Conservation (phyloP, 2,888 invertebrate species). For the Lasiommata megera region DNA sequence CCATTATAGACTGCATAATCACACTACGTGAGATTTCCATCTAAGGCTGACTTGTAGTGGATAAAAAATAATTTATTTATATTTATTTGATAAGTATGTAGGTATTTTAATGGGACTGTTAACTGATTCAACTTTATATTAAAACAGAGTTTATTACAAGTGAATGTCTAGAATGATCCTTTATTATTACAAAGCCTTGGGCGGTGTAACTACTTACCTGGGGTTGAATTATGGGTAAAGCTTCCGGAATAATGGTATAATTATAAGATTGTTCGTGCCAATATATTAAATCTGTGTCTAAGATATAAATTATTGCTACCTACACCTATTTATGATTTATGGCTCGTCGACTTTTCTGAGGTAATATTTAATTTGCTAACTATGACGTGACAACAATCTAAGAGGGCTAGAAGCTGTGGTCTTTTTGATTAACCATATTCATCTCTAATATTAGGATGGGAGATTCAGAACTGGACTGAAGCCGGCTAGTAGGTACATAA, state of each 20-base stretch:
- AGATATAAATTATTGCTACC: neutral
- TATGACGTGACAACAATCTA: no score
- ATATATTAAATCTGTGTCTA: neutral
- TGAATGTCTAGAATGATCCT: neutral
- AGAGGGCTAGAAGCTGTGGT: no score
- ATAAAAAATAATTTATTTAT: no score
- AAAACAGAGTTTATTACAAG: neutral
- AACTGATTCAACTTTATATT: neutral
- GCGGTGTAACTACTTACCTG: neutral
- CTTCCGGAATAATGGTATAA: conserved; percentile 18
- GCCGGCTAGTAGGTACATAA: no score
- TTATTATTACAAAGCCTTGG: neutral
- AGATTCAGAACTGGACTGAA: no score
- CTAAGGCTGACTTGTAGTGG: no score
- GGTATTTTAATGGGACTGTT: no score
- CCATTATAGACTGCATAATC: no score
- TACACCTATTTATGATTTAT: neutral
- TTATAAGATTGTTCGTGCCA: conserved; percentile 5
- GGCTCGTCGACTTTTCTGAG: neutral
- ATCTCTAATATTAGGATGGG: no score
- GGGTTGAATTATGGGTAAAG: conserved; percentile 15
- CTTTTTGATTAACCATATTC: no score
- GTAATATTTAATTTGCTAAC: neutral
- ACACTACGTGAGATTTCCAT: no score
- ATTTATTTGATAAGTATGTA: no score